Base-by-base conservation (phyloP, 2,888 invertebrate species). In the Amphimallon solstitiale region DNA sequence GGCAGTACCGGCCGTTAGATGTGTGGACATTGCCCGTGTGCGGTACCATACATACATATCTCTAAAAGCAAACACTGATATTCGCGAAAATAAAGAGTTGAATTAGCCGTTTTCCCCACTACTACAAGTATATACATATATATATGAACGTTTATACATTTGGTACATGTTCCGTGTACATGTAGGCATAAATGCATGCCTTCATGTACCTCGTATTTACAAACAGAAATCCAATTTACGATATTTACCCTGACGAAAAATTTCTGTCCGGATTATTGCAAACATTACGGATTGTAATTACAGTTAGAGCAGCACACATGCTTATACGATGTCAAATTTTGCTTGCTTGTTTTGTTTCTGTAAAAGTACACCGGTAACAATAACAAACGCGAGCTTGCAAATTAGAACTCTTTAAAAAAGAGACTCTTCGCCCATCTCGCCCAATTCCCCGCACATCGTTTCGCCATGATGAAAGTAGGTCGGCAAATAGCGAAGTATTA, bases 341-440 rank as follows among this genome's bases (percentile, higher is more conserved):
- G 37, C 52, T 37, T 7, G 49, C n/a, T n/a, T n/a, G n/a, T n/a
- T n/a, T n/a, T n/a, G 23, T 2, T 23, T 23, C 23, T 23, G 3
- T 23, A 9, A 52, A 52, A 52, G 34, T 52, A 52, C 52, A 15
- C 37, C 37, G 52, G 15, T 35, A 17, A n/a, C 52, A 52, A 37
- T 52, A 52, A 52, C 35, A 52, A 52, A 52, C 35, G 52, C 52
- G 52, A 23, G 52, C 37, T 52, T 52, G 52, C n/a, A 52, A 52
- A 52, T 52, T 52, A 52, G 10, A 52, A 52, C 17, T 37, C 37
- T 52, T 7, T 17, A 17, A 17, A 43, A 43, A 7, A 14, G 14
- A 4, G 37, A 37, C 9, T 9, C 9, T 37, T 37, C 37, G 12
- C 2, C 37, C 12, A 12, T n/a, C n/a, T n/a, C 37, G 37, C 7